Evolutionary conservation across 2,888 invertebrate genomes (phyloP), one percentile per base, ranked within the genome.

Genomic region (Chirona hameri): DNA sequence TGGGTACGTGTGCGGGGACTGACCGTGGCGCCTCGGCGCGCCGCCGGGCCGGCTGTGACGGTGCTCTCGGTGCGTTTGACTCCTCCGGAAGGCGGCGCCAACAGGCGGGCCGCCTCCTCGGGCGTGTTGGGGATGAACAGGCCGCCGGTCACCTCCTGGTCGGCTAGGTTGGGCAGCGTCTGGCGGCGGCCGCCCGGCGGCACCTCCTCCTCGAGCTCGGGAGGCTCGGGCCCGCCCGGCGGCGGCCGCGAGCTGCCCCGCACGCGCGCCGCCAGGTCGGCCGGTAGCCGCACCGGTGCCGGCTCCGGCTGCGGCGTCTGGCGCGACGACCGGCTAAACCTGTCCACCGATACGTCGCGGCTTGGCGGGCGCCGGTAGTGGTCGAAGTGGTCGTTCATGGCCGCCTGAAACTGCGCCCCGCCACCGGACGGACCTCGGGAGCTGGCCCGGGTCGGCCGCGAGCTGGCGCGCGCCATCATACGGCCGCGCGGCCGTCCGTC

Each of bases 371-470:
- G 91, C 89, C 95, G 95, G 88, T 98, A 98, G 87, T 98, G 97
- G 88, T 97, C 97, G 87, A 96, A 95, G 87, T 95, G 95, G 88
- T 96, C 96, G 87, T 95, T 95, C 86, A 94, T 93, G 21, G 86
- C 85, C 90, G 91, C 87, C 88, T 81, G 81, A 82, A 82, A 81
- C 79, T 83, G 81, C 60, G 82, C 79, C 57, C 79, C 39, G 55
- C 29, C 29, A 39, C 76, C 76, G 46, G 39, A 39, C n/a, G 21
- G 39, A 24, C 39, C 39, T 18, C 24, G 76, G 10, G 24, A 46
- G 46, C 10, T 24, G 39, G 24, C 12, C 24, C 39, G 46, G 31
- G 24, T 18, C 24, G 76, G 21, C 21, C 72, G 72, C 4, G 31
- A 2, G 31, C 72, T 18, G 31, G 46, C 27, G 9, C 76, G 76